Conservation (phyloP, 2,797 vertebrate species). For the Echeneis naucrates region DNA sequence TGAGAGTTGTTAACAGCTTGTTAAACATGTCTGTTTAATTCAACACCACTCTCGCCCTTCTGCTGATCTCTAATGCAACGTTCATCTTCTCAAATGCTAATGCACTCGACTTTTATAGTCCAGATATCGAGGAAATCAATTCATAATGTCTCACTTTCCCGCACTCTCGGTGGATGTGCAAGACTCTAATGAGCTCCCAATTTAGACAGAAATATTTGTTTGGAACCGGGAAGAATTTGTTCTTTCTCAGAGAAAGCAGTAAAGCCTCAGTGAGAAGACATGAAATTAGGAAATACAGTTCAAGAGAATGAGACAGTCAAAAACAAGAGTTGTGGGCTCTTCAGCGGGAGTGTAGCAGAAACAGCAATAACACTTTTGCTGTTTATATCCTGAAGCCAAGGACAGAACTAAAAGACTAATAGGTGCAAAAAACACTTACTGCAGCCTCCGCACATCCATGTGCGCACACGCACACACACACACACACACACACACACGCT, state of each 20-base stretch:
- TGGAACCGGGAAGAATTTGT: conserved; percentile 25
- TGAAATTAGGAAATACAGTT: conserved; percentile 9
- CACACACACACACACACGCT: neutral
- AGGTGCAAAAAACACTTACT: conserved; percentile 14
- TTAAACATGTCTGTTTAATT: conserved; percentile 75
- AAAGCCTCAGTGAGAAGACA: conserved; percentile 26
- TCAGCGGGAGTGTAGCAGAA: conserved; percentile 20
- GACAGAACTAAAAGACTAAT: conserved; percentile 5
- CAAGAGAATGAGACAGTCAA: conserved; percentile 25
- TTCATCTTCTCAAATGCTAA: conserved; percentile 67
- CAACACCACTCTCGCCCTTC: conserved; percentile 48
- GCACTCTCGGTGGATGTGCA: conserved; percentile 35
- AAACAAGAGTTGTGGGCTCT: conserved; percentile 17
- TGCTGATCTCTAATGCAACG: conserved; percentile 48
- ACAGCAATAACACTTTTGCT: conserved; percentile 19
- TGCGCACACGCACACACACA: neutral
- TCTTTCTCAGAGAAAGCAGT: conserved; percentile 4
- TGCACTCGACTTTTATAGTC: conserved; percentile 55
- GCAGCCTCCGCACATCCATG: too few relatives aligned
- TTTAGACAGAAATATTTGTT: conserved; percentile 66
- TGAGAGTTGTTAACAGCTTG: conserved; percentile 75
- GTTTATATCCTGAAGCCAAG: conserved; percentile 26
- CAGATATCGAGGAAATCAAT: conserved; percentile 64
- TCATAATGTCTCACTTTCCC: conserved; percentile 50
- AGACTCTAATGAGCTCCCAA: conserved; percentile 66